phyloP scores from a whole-genome alignment of 2,797 vertebrate species.

The Corythornis leucogaster region DNA sequence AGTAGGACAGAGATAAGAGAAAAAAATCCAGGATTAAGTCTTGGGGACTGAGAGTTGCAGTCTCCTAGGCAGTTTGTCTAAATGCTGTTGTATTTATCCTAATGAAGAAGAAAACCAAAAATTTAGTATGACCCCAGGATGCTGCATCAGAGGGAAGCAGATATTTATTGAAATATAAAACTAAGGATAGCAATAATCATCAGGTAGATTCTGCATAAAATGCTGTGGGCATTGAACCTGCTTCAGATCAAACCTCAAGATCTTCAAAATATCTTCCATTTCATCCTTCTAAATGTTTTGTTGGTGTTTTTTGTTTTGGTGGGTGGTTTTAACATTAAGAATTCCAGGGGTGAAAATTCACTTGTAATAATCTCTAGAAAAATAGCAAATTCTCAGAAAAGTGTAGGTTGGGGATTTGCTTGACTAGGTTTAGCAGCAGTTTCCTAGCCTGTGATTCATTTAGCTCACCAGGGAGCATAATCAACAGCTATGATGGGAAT shows the following conservation, averaged over 20 bases:
- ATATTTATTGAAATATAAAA: background rate
- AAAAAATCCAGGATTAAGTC: background rate
- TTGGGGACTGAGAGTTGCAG: background rate
- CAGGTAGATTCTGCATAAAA: background rate
- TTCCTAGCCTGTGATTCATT: background rate
- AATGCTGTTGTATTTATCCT: background rate
- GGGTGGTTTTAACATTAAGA: background rate
- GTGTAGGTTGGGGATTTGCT: background rate
- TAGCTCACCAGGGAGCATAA: background rate
- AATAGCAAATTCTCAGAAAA: background rate
- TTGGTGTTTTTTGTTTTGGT: background rate
- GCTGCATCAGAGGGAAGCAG: background rate
- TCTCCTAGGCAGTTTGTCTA: background rate
- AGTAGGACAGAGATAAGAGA: background rate
- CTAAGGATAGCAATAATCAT: background rate
- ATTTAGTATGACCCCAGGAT: background rate
- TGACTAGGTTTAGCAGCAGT: slow-evolving; percentile 1
- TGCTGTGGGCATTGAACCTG: background rate
- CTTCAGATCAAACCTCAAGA: background rate
- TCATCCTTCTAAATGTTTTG: background rate
- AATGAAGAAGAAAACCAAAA: background rate
- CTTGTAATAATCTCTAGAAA: background rate
- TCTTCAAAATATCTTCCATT: background rate
- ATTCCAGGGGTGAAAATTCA: background rate
- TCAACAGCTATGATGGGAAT: background rate